Evolutionary conservation across 2,113 vertebrate species (phyloP), one percentile per base, ranked within the genome.

Genomic region (Carassius carassius): DNA sequence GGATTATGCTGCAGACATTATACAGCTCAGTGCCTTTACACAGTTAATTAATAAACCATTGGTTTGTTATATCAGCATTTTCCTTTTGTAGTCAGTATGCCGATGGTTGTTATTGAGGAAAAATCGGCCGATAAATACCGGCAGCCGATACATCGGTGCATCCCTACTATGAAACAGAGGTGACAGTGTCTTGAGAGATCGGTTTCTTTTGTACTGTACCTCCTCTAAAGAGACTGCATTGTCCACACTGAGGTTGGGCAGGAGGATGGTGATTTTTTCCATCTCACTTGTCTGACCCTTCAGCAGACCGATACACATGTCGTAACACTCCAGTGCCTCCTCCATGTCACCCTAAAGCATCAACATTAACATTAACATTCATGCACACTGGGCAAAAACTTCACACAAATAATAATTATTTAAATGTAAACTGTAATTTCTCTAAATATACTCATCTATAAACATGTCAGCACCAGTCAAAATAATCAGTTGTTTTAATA

Each of bases 291-390:
- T 87, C 49, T 92, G 91, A 19, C 89, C 96, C 90, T 97, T 97
- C 7, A 99, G 93, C 87, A 97, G 92, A 49, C 97, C 96, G 2
- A 94, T 95, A 86, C 98, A 99, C 78, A 99, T 93, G 70, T 98
- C 97, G 51, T 98, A 99, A 92, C 97, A 97, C 85, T 99, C 98
- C 78, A 97, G 91, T 3, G 97, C 97, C 87, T 97, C 95, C n/a
- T 99, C 98, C 97, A 98, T 99, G 91, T 98, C 97, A 17, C 97
- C 98, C 98, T 99, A 76, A 37, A 32, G 86, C 74, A 79, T 56
- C 2, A 87, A 87, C 17, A 88, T 70, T 8, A 63, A 12, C 84
- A 32, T 8, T 49, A 4, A 37, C 5, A 37, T 37, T 37, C 79
- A 56, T 7, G 12, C 0, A 32, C 13, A 62, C 21, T 80, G 47